Evolutionary conservation across 2,888 invertebrate genomes (phyloP), one percentile per base, ranked within the genome.

Genomic region (Druceiella hillmani): DNA sequence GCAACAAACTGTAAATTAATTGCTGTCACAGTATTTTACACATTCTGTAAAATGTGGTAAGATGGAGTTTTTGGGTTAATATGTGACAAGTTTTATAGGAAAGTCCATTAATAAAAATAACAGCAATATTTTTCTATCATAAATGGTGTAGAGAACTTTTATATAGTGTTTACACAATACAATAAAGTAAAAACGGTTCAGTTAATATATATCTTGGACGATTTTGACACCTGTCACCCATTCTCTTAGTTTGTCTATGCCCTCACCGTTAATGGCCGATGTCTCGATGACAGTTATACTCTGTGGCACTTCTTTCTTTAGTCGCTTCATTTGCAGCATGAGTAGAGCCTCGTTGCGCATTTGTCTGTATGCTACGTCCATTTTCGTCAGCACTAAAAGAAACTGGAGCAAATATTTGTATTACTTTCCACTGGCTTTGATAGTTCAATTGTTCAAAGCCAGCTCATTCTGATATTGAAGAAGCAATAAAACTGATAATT

Each of bases 321-420:
- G 65, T 28, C 84, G 75, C 4, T 74, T 71, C 61, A 83, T 78
- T 59, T 89, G 87, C 45, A 90, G 64, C 84, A 89, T 89, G 2
- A 89, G 66, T 15, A 89, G 61, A 0, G 88, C 87, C 55, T 90
- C 88, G 56, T 89, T 89, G 32, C 88, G 71, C 87, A 89, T 88
- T 56, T 89, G 89, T 7, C 87, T 71, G 60, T 89, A 88, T 3
- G 88, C 87, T 1, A 84, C 79, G 52, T 90, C 89, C 85, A 87
- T 88, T 67, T 90, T 90, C 9, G 82, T 79, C 6, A 90, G 59
- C 1, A 87, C 81, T 38, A 89, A 56, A 12, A 86, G 69, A 45
- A 82, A 74, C 80, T 82, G 57, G 5, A 63, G 64, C 42, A 38
- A 33, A 36, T 41, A n/a, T 11, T 29, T 11, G 14, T n/a, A 27